Evolutionary conservation across 2,113 vertebrate species (phyloP).

Genomic region (Forbesichthys agassizii): DNA sequence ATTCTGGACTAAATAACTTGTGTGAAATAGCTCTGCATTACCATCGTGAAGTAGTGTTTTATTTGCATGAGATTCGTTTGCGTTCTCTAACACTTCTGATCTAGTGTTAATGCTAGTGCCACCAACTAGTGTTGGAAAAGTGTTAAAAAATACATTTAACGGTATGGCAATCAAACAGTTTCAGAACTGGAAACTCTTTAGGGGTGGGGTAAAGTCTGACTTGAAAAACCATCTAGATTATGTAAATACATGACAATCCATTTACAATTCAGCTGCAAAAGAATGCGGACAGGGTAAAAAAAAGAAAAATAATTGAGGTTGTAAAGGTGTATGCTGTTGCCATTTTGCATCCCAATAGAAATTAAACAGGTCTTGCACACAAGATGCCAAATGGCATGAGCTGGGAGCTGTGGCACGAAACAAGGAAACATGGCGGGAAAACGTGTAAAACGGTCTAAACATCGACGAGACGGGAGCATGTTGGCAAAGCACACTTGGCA

Average conservation of each 20-base stretch:
- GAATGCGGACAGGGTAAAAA: neutral
- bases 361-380: neutral
- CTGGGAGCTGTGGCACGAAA: constrained; percentile 35
- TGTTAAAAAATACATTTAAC: neutral
- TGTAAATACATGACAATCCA: constrained; percentile 8
- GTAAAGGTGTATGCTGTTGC: neutral
- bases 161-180: no score
- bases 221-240: no score
- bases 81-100: neutral
- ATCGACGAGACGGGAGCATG: constrained; percentile 54
- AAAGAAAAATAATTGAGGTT: neutral
- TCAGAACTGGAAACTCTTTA: no score
- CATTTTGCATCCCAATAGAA: constrained; percentile 36
- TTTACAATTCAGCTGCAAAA: neutral
- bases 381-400: constrained; percentile 40
- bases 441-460: constrained; percentile 51
- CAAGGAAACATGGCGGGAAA: constrained; percentile 9
- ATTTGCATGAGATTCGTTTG: neutral
- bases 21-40: no score
- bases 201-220: neutral
- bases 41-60: neutral
- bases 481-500: constrained; percentile 61
- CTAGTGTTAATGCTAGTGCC: constrained; percentile 9
- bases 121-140: constrained; percentile 57
- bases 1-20: no score